Conservation (phyloP, 2,797 vertebrate genomes). For the Typhlichthys subterraneus region DNA sequence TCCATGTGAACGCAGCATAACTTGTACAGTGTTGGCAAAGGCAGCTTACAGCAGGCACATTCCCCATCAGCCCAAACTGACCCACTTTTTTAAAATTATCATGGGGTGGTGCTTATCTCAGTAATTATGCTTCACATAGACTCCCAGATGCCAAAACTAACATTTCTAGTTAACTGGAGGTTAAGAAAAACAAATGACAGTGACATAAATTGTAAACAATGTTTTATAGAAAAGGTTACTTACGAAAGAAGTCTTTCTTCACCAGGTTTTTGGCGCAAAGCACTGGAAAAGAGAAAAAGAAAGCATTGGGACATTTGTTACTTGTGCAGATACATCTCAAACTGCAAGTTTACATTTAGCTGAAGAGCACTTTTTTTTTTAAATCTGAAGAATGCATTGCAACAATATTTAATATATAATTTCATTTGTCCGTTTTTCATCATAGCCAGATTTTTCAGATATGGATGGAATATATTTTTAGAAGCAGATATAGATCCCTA, state of each 20-base stretch:
- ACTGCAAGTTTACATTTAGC: not conserved
- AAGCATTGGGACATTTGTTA: conserved; percentile 12
- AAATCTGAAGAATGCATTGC: not conserved
- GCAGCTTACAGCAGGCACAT: conserved; percentile 11
- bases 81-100: conserved; percentile 36
- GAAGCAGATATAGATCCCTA: conserved; percentile 18
- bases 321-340: conserved; percentile 2
- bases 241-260: conserved; percentile 99
- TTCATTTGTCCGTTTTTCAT: not conserved
- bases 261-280: conserved; percentile 98
- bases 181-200: conserved; percentile 19
- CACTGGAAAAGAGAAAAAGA: conserved; percentile 76
- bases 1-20: too few species aligned
- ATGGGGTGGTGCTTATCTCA: conserved; percentile 38
- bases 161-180: conserved; percentile 6
- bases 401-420: not conserved
- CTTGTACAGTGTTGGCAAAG: not conserved
- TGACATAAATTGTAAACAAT: conserved; percentile 27
- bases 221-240: conserved; percentile 70
- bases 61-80: conserved; percentile 40
- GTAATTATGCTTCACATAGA: conserved; percentile 23
- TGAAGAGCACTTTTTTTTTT: not conserved
- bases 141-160: conserved; percentile 17
- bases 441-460: too few species aligned
- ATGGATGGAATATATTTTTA: not conserved